These are phyloP conservation scores for Lagopus muta DNA, from an alignment of 2,113 vertebrate species.

Conservation along the genomic window DNA sequence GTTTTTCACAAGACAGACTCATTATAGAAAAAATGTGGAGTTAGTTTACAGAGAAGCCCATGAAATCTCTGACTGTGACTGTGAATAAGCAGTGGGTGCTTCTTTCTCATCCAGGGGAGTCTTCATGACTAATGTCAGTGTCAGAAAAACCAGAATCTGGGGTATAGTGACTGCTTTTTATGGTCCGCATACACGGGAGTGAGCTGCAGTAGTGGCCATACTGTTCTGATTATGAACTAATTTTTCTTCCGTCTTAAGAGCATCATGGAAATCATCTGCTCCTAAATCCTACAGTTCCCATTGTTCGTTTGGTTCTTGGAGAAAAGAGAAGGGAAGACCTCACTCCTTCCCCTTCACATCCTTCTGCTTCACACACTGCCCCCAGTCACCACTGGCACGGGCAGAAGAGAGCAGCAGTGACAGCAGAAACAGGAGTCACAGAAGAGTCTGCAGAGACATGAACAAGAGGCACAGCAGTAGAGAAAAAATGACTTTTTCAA, in stretches of 20 bases:
- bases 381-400: fast-evolving
- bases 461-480: not conserved
- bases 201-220: not conserved
- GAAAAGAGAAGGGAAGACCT: not conserved
- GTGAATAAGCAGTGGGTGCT: not conserved
- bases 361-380: not conserved
- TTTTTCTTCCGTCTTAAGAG: not conserved
- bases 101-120: not conserved
- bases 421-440: not conserved
- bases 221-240: not conserved
- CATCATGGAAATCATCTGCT: not conserved
- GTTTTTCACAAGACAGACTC: not conserved
- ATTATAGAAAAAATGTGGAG: not conserved
- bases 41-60: not conserved
- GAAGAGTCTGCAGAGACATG: not conserved
- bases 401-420: not conserved
- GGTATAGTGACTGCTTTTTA: not conserved
- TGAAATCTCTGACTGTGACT: not conserved
- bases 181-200: not conserved
- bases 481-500: not conserved
- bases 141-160: not conserved
- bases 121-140: not conserved
- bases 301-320: not conserved
- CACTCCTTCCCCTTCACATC: not conserved
- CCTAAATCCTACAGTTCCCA: not conserved